phyloP scores from a whole-genome alignment of 2,797 vertebrate genomes.

The Pangasius krempfi region DNA sequence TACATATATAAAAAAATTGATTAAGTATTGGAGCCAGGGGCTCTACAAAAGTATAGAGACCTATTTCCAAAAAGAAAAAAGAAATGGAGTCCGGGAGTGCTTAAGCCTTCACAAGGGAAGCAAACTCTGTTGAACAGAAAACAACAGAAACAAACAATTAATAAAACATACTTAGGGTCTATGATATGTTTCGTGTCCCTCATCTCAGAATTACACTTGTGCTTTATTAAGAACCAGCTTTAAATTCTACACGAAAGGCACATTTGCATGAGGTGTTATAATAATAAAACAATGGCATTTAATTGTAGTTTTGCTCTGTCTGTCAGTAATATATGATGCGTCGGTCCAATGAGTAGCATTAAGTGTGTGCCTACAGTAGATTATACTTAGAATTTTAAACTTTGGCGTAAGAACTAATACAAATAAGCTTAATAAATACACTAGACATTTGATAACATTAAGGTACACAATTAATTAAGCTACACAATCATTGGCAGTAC shows the following conservation, averaged over 20 bases:
- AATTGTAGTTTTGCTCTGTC: not conserved
- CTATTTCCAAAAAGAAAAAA: conserved; percentile 54
- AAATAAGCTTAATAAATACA: conserved; percentile 12
- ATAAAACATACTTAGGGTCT: not conserved
- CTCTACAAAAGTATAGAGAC: conserved; percentile 58
- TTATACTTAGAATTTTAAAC: not conserved
- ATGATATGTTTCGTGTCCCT: not conserved
- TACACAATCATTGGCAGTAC: not conserved
- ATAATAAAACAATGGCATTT: not conserved
- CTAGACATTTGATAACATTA: not conserved
- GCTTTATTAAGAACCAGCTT: not conserved
- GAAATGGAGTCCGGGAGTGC: conserved; percentile 50
- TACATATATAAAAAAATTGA: conserved; percentile 63
- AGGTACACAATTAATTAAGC: not conserved
- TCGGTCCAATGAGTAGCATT: not conserved
- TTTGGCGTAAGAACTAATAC: not conserved
- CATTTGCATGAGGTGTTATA: not conserved
- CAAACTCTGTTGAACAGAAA: conserved; percentile 62
- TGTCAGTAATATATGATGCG: not conserved
- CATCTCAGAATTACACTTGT: not conserved
- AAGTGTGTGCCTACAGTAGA: not conserved
- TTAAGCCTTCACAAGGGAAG: conserved; percentile 67
- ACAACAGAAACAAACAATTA: conserved; percentile 31
- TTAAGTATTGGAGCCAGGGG: conserved; percentile 54
- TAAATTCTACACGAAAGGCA: not conserved